A percentile compares a stretch with the other conserved stretches of the same genome.
phyloP scores from a whole-genome alignment of 2,888 invertebrate genomes.

The Tinea trinotella region DNA sequence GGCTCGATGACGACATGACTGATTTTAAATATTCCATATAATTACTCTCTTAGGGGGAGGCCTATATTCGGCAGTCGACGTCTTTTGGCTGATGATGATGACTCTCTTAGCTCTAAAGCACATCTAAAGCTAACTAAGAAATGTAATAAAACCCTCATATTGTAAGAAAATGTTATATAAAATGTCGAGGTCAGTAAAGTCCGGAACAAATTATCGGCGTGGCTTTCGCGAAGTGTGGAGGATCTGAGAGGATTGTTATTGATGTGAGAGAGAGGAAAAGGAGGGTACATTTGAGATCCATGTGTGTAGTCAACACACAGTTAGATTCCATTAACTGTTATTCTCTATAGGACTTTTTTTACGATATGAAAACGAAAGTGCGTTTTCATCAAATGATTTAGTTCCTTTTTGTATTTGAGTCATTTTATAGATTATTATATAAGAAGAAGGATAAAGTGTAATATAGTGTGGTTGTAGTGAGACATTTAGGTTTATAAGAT shows the following conservation, averaged over 20 bases:
- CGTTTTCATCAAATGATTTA: too few relatives aligned
- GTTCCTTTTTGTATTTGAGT: too few relatives aligned
- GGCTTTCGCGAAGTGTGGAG: constrained; percentile 44
- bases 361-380: background rate
- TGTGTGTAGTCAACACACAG: constrained; percentile 3
- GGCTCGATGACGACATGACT: constrained; percentile 19
- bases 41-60: too few relatives aligned
- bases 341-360: background rate
- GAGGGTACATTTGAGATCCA: background rate
- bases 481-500: constrained; percentile 1
- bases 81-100: too few relatives aligned
- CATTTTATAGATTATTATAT: background rate
- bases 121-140: background rate
- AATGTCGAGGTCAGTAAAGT: constrained; percentile 39
- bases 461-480: background rate
- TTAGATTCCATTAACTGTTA: background rate
- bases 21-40: background rate
- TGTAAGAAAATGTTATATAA: constrained; percentile 29
- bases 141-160: background rate
- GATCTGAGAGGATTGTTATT: constrained; percentile 58
- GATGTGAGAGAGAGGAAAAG: constrained; percentile 30
- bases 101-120: too few relatives aligned
- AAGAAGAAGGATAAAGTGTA: background rate
- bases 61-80: too few relatives aligned
- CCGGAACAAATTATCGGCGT: constrained; percentile 50